Percentiles rank a stretch among this genome's conserved stretches.
These are phyloP conservation scores for Blomia tropicalis DNA, from an alignment of 2,888 invertebrate species.

Conservation along the genomic window DNA sequence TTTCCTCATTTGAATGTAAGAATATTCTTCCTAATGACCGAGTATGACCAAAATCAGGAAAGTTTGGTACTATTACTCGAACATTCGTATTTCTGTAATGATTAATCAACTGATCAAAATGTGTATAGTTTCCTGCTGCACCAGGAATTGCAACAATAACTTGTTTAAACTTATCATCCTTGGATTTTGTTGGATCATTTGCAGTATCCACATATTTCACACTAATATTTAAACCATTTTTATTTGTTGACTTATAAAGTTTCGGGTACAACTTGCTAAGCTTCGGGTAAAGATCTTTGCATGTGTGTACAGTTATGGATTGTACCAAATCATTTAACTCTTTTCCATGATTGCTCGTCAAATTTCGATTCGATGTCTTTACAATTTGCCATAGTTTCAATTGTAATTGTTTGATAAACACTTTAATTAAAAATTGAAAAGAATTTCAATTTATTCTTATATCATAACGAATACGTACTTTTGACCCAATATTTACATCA, in stretches of 20 bases:
- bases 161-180: not conserved
- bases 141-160: not conserved
- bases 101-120: not conserved
- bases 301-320: constrained; percentile 1
- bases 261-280: not conserved
- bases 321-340: too few species aligned
- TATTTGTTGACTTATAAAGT: not conserved
- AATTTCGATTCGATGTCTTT: too few species aligned
- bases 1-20: not conserved
- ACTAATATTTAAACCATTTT: not conserved
- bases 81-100: not conserved
- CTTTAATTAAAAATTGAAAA: too few species aligned
- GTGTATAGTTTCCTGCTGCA: not conserved
- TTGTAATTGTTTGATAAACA: too few species aligned
- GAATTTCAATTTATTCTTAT: too few species aligned
- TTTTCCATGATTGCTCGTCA: not conserved
- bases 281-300: not conserved
- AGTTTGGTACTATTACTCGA: not conserved
- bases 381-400: too few species aligned
- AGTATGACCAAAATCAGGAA: not conserved
- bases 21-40: not conserved
- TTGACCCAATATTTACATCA: too few species aligned
- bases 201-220: not conserved
- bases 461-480: too few species aligned
- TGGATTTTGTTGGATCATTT: not conserved